Conservation (phyloP, 2,113 vertebrate species). For the Zonotrichia leucophrys region DNA sequence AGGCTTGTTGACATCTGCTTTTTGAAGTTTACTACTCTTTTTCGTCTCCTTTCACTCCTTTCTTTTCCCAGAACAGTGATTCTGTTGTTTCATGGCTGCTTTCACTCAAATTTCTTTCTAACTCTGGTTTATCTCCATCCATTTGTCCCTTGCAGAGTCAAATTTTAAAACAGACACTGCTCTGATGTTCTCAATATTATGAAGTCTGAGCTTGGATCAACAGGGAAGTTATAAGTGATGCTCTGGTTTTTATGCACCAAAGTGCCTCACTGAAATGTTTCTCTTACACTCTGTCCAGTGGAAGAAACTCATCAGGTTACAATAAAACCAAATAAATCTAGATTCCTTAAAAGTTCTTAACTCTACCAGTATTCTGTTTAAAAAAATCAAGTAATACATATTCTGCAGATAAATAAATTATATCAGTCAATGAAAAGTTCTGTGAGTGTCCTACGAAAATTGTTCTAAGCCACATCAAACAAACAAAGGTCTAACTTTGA, state of each 20-base stretch:
- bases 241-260: not conserved
- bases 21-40: slow-evolving; percentile 17
- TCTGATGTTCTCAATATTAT: not conserved
- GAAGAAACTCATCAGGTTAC: not conserved
- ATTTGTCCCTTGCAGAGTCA: not conserved
- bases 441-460: not conserved
- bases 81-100: slow-evolving; percentile 24
- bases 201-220: not conserved
- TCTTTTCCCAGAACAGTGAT: not conserved
- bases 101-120: not conserved
- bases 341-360: not conserved
- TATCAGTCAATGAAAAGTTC: not conserved
- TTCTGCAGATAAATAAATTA: not conserved
- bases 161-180: not conserved
- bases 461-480: not conserved
- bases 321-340: not conserved
- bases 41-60: slow-evolving; percentile 8
- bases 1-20: not conserved
- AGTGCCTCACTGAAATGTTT: not conserved
- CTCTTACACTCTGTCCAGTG: not conserved
- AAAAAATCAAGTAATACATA: not conserved
- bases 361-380: not conserved
- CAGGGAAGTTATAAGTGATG: not conserved
- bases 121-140: not conserved
- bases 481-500: not conserved